These are phyloP conservation scores for Crocallis elinguaria DNA, from an alignment of 2,888 invertebrate genomes.

Conservation along the genomic window DNA sequence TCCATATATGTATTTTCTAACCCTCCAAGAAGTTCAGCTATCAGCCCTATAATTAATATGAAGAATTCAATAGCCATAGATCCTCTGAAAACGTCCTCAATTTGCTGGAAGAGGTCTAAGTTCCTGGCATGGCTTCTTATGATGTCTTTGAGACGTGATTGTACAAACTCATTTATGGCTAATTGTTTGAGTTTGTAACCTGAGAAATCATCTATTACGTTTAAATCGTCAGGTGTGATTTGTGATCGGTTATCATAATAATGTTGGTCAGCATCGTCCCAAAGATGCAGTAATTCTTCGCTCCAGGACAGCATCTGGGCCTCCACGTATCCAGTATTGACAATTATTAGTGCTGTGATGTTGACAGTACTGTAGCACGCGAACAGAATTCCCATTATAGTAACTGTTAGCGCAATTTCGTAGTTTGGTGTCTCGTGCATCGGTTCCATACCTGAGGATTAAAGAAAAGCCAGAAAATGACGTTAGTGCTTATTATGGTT, in stretches of 20 bases:
- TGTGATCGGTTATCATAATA: neutral
- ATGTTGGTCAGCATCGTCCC: slow-evolving; percentile 48
- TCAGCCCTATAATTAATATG: slow-evolving; percentile 51
- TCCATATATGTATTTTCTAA: slow-evolving; percentile 59
- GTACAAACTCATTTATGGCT: slow-evolving; percentile 48
- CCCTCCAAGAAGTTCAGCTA: slow-evolving; percentile 61
- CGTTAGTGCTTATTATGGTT: too few relatives aligned
- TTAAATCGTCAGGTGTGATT: neutral
- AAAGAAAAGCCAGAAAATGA: neutral
- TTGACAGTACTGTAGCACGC: slow-evolving; percentile 50
- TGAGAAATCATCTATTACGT: neutral
- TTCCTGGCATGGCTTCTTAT: slow-evolving; percentile 50
- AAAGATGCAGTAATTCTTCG: slow-evolving; percentile 52
- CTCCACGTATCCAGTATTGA: slow-evolving; percentile 58
- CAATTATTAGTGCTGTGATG: slow-evolving; percentile 52
- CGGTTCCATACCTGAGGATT: slow-evolving; percentile 61
- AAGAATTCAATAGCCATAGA: slow-evolving; percentile 58
- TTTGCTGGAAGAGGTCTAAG: slow-evolving; percentile 43
- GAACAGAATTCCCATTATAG: slow-evolving; percentile 37
- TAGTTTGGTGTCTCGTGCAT: slow-evolving; percentile 60
- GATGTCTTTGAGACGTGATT: slow-evolving; percentile 43
- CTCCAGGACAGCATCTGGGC: slow-evolving; percentile 60
- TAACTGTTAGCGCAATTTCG: slow-evolving; percentile 49
- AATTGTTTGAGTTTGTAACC: slow-evolving; percentile 3
- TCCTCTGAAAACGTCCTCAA: slow-evolving; percentile 51